phyloP scores from a whole-genome alignment of 2,888 invertebrate species.

The Xestia c-nigrum region DNA sequence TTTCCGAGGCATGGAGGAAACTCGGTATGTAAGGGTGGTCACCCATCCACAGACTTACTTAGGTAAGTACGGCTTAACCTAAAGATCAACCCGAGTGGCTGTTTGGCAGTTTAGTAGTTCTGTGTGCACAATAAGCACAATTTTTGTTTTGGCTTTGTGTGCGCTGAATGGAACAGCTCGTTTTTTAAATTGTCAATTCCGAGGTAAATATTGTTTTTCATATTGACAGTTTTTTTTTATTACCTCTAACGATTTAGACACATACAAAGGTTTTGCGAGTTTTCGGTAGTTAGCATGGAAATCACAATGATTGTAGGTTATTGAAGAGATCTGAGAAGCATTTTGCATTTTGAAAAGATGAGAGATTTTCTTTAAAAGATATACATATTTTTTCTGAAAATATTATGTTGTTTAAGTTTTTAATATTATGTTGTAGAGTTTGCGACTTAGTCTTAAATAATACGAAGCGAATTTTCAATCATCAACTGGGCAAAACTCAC shows the following conservation, averaged over 20 bases:
- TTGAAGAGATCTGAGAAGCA: not conserved
- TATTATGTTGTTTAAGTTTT: too few relatives aligned
- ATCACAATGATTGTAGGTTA: not conserved
- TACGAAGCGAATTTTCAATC: not conserved
- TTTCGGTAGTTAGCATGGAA: not conserved
- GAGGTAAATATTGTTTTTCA: slow-evolving; percentile 52
- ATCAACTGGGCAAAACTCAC: too few relatives aligned
- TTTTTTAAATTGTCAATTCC: slow-evolving; percentile 39
- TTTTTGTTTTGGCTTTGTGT: too few relatives aligned
- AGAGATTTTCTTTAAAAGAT: not conserved
- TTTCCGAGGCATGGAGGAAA: too few relatives aligned
- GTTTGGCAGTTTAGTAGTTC: too few relatives aligned
- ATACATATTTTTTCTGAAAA: not conserved
- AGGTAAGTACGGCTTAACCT: too few relatives aligned
- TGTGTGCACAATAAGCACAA: too few relatives aligned
- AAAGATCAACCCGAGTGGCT: too few relatives aligned
- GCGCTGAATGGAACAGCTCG: too few relatives aligned
- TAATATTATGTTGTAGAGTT: too few relatives aligned
- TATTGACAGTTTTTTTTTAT: slow-evolving; percentile 34
- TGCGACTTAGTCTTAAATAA: not conserved
- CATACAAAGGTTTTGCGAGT: not conserved
- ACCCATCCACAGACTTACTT: too few relatives aligned
- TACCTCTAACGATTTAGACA: not conserved
- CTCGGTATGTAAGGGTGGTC: too few relatives aligned
- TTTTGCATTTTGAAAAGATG: not conserved